Conservation (phyloP, 2,797 vertebrate species). For the Tolypeutes matacus region DNA sequence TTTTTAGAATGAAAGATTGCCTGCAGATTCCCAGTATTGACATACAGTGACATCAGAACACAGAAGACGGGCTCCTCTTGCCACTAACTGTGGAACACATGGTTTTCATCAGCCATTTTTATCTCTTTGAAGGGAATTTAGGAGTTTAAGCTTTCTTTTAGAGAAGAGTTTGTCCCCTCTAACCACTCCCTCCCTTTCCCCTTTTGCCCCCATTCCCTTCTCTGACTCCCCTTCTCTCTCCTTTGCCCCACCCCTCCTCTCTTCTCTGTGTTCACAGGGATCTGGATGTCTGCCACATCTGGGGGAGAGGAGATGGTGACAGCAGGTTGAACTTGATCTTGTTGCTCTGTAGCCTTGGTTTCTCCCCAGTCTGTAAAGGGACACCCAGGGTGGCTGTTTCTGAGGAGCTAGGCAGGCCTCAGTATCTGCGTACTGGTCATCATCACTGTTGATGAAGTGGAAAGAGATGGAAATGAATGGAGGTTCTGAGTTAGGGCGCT, state of each 20-base stretch:
- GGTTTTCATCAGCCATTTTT: conserved; percentile 19
- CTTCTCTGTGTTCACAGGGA: not conserved
- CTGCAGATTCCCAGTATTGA: not conserved
- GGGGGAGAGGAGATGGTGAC: not conserved
- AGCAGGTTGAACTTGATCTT: not conserved
- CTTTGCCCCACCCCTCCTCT: too few species aligned
- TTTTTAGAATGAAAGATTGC: not conserved
- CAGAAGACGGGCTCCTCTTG: not conserved
- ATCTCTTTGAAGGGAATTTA: conserved; percentile 31
- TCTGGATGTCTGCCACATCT: not conserved
- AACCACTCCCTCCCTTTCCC: not conserved
- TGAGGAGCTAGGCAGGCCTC: not conserved
- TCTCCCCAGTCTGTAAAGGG: not conserved
- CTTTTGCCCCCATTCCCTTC: not conserved
- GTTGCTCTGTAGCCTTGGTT: not conserved
- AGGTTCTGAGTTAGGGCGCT: not conserved
- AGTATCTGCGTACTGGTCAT: not conserved
- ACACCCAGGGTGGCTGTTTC: not conserved
- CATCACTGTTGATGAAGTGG: not conserved
- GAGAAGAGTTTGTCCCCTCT: not conserved
- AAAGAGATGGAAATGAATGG: not conserved
- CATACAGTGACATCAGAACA: not conserved
- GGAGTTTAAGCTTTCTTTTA: not conserved
- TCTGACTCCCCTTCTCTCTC: not conserved
- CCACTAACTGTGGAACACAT: not conserved